Percentiles rank a stretch among this genome's conserved stretches.
Conservation (phyloP, 2,113 vertebrate species). For the Ailuropoda melanoleuca region DNA sequence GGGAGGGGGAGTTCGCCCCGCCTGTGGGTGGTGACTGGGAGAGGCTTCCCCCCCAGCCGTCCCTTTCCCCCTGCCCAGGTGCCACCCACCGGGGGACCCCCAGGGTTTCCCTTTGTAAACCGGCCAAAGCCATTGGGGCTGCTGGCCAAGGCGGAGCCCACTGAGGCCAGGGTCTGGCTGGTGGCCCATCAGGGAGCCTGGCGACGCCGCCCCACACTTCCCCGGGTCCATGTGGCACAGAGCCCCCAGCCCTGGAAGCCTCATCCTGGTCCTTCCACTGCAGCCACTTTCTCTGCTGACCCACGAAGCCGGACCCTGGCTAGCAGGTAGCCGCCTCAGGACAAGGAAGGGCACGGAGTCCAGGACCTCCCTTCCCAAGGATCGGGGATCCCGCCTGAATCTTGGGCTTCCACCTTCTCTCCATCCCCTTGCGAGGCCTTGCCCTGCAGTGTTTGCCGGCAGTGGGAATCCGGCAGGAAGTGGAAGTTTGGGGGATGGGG, state of each 20-base stretch:
- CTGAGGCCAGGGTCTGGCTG: not conserved
- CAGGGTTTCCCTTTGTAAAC: not conserved
- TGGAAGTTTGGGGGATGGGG: not conserved
- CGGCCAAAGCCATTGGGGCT: not conserved
- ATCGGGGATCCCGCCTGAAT: not conserved
- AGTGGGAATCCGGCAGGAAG: not conserved
- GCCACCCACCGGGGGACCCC: not conserved
- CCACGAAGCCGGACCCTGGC: not conserved
- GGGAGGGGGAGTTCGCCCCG: not conserved
- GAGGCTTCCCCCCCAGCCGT: not conserved
- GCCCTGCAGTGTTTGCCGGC: not conserved
- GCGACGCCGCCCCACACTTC: not conserved
- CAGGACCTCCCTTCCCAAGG: not conserved
- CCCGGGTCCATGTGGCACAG: not conserved
- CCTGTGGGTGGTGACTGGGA: not conserved
- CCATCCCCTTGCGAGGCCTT: accelerated
- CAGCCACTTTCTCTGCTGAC: not conserved
- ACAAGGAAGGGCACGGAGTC: not conserved
- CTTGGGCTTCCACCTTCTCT: not conserved
- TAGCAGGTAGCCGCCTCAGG: not conserved
- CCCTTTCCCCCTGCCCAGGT: not conserved
- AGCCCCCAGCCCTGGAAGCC: not conserved
- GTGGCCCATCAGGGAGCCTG: not conserved
- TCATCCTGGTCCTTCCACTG: accelerated
- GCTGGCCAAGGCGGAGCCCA: not conserved